Conservation (phyloP, 2,113 vertebrate genomes). For the Nothobranchius furzeri region DNA sequence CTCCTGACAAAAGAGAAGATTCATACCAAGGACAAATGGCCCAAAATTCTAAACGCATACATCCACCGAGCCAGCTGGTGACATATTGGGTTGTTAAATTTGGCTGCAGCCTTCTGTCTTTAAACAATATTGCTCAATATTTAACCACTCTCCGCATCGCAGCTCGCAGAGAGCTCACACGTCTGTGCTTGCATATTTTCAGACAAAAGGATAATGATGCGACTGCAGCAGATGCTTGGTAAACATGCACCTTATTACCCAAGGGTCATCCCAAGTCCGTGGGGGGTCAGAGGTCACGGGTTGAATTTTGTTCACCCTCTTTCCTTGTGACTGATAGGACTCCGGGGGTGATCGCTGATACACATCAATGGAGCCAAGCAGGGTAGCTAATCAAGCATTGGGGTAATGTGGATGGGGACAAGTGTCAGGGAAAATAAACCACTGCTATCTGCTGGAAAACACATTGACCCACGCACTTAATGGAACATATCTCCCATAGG, state of each 20-base stretch:
- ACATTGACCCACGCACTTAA: constrained; percentile 67
- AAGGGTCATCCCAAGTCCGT: constrained; percentile 41
- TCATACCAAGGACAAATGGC: constrained; percentile 23
- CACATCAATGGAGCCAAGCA: constrained; percentile 65
- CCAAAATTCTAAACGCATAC: constrained; percentile 27
- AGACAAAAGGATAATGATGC: constrained; percentile 18
- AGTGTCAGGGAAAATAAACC: constrained; percentile 61
- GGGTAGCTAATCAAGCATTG: constrained; percentile 66
- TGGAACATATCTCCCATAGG: constrained; percentile 65
- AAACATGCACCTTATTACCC: constrained; percentile 65
- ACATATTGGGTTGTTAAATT: constrained; percentile 25
- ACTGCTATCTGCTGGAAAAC: constrained; percentile 65
- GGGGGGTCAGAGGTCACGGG: constrained; percentile 55
- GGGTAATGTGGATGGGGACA: constrained; percentile 46
- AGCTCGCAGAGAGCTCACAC: constrained; percentile 31
- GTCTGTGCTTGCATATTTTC: constrained; percentile 17
- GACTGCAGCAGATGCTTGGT: constrained; percentile 54
- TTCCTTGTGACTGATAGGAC: constrained; percentile 55
- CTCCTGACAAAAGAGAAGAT: constrained; percentile 31
- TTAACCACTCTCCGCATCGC: constrained; percentile 20
- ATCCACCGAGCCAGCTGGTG: constrained; percentile 28
- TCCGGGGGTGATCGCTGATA: constrained; percentile 58
- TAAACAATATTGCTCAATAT: constrained; percentile 28
- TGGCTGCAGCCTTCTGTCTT: constrained; percentile 24
- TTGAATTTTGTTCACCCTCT: constrained; percentile 31